These are phyloP conservation scores for Corythaixoides concolor DNA, from an alignment of 2,113 vertebrate genomes.

Conservation along the genomic window DNA sequence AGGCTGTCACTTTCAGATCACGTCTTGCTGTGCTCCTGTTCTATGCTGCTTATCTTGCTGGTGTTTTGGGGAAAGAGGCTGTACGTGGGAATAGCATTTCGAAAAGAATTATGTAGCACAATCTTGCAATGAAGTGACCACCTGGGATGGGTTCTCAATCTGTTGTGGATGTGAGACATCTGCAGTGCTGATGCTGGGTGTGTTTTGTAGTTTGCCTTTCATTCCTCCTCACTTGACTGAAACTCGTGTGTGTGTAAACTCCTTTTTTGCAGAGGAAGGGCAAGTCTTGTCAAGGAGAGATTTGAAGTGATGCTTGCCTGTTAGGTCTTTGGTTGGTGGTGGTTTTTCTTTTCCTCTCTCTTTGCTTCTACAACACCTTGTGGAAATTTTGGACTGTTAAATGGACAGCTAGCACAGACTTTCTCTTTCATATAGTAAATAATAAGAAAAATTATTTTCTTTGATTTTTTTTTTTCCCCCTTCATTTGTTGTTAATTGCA, in stretches of 20 bases:
- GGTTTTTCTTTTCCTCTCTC: background rate
- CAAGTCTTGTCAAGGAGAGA: background rate
- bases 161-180: rapidly evolving
- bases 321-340: background rate
- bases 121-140: background rate
- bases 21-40: rapidly evolving
- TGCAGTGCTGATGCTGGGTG: background rate
- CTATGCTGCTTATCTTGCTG: background rate
- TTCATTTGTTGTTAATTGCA: background rate
- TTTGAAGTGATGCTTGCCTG: background rate
- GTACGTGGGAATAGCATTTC: rapidly evolving
- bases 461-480: rapidly evolving
- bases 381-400: background rate
- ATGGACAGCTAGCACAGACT: background rate
- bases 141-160: background rate
- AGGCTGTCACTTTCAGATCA: background rate
- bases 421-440: background rate
- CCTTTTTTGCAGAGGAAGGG: background rate
- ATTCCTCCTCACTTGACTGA: background rate
- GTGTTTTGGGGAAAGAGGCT: background rate
- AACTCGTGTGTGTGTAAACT: background rate
- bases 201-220: background rate
- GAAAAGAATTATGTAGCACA: rapidly evolving
- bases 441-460: background rate
- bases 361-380: background rate